These are phyloP conservation scores for Acanthurus tractus DNA, from an alignment of 2,797 vertebrate species.

Conservation along the genomic window DNA sequence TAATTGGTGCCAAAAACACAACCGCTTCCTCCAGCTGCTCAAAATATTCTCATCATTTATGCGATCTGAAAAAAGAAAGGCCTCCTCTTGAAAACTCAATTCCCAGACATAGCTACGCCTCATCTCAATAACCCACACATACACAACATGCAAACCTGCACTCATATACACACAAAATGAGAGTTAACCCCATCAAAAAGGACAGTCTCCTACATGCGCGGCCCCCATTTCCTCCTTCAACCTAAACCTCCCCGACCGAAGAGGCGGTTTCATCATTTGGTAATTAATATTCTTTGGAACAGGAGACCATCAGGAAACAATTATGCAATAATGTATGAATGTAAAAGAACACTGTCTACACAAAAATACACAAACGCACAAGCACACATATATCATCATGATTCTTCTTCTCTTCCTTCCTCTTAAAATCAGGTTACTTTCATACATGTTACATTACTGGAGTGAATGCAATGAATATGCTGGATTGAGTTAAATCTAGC, in stretches of 20 bases:
- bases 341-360: constrained; percentile 61
- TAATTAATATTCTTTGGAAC: constrained; percentile 84
- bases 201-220: constrained; percentile 51
- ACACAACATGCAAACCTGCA: constrained; percentile 28
- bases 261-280: constrained; percentile 77
- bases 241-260: constrained; percentile 68
- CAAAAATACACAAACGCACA: constrained; percentile 49
- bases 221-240: constrained; percentile 73
- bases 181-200: constrained; percentile 75
- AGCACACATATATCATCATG: constrained; percentile 56
- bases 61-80: constrained; percentile 47
- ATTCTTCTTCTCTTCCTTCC: constrained; percentile 56
- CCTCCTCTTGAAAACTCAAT: constrained; percentile 50
- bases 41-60: constrained; percentile 30
- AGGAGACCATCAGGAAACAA: constrained; percentile 84
- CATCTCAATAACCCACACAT: constrained; percentile 25
- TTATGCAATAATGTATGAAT: constrained; percentile 84
- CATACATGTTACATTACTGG: constrained; percentile 34
- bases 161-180: constrained; percentile 46
- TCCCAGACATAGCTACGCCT: constrained; percentile 20
- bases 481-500: background rate
- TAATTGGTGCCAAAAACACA: constrained; percentile 42
- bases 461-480: constrained; percentile 25
- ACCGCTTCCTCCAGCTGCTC: constrained; percentile 10
- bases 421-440: constrained; percentile 60